phyloP scores from a whole-genome alignment of 2,113 vertebrate species.

The Proterorhinus semilunaris region DNA sequence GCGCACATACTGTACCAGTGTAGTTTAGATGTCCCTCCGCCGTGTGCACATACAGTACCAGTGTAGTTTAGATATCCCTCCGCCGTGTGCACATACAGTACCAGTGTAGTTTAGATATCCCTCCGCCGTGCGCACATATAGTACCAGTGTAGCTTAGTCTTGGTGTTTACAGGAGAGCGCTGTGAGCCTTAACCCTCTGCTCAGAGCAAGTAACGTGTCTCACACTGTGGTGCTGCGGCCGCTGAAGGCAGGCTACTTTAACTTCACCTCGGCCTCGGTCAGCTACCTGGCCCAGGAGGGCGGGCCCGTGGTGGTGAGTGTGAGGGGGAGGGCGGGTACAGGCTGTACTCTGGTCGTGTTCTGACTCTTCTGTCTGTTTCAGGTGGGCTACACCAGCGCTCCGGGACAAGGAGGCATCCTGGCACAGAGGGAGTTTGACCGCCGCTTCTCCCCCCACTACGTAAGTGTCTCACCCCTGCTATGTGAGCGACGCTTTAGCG shows the following conservation, averaged over 20 bases:
- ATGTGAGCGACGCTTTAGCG: not conserved
- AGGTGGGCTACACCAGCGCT: constrained; percentile 93
- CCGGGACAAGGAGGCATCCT: constrained; percentile 94
- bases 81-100: not conserved
- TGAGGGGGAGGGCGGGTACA: not conserved
- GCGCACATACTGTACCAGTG: too few relatives aligned
- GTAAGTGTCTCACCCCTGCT: constrained; percentile 73
- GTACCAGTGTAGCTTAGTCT: too few relatives aligned
- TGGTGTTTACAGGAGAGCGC: not conserved
- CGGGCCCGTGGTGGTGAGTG: constrained; percentile 87
- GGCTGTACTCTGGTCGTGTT: not conserved
- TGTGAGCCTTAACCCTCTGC: constrained; percentile 63
- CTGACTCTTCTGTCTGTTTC: not conserved
- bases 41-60: too few relatives aligned
- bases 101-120: too few relatives aligned
- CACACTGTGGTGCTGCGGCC: constrained; percentile 93
- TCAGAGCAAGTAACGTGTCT: constrained; percentile 92
- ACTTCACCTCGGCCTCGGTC: constrained; percentile 93
- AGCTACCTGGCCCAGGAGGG: constrained; percentile 93
- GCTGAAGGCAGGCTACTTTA: constrained; percentile 95
- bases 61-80: constrained; percentile 36
- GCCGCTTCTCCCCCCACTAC: constrained; percentile 94
- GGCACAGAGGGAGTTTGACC: constrained; percentile 92
- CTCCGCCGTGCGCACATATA: too few relatives aligned
- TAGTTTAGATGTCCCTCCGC: too few relatives aligned